These are phyloP conservation scores for Enteromius trimaculatus DNA, from an alignment of 2,797 vertebrate species.

Conservation along the genomic window DNA sequence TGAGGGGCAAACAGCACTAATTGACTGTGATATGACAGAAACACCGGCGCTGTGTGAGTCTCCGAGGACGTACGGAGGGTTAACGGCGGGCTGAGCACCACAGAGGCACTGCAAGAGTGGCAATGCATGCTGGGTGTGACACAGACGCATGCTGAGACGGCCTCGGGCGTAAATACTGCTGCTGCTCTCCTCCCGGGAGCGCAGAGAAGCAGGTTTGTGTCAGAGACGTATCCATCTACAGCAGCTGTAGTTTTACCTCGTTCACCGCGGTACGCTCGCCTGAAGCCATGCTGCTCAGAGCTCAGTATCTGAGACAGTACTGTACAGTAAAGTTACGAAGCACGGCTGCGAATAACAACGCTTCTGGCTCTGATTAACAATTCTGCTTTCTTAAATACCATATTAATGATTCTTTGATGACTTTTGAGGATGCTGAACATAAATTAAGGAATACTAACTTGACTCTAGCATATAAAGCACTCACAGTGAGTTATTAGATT, in stretches of 20 bases:
- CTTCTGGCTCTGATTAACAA: background rate
- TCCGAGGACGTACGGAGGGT: background rate
- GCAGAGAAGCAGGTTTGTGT: slow-evolving; percentile 6
- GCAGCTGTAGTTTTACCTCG: background rate
- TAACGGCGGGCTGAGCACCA: background rate
- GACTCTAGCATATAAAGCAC: background rate
- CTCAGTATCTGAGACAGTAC: background rate
- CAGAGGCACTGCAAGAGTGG: background rate
- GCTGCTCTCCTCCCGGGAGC: background rate
- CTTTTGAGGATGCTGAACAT: background rate
- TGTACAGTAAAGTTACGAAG: background rate
- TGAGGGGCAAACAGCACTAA: slow-evolving; percentile 55
- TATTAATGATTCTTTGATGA: background rate
- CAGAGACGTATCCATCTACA: background rate
- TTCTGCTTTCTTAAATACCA: background rate
- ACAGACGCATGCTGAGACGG: background rate
- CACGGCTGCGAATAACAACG: background rate
- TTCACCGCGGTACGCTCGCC: background rate
- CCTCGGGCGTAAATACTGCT: slow-evolving; percentile 58
- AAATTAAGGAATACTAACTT: background rate
- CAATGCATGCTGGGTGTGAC: slow-evolving; percentile 30
- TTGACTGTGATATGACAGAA: slow-evolving; percentile 64
- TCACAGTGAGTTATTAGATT: background rate
- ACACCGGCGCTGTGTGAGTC: background rate
- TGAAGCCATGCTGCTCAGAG: background rate